phyloP scores from a whole-genome alignment of 1,140 invertebrate genomes.

The Ladona fulva region DNA sequence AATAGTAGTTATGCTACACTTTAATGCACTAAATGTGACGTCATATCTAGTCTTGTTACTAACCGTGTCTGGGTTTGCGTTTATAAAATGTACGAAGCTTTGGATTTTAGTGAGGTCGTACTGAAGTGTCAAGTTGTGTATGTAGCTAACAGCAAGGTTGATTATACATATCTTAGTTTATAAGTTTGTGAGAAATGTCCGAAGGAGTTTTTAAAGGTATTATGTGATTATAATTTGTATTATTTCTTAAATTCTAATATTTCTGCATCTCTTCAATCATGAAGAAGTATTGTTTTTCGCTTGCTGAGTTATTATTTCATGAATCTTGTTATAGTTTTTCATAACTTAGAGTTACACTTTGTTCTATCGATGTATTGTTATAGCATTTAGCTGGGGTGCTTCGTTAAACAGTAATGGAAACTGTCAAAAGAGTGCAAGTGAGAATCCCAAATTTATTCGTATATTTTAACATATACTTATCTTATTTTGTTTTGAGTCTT shows the following conservation, averaged over 20 bases:
- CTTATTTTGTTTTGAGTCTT: too few species aligned
- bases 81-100: not conserved
- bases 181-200: constrained; percentile 16
- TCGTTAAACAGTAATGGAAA: too few species aligned
- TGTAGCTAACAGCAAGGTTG: not conserved
- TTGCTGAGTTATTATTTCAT: too few species aligned
- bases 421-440: too few species aligned
- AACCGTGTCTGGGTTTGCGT: not conserved
- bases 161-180: not conserved
- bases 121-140: not conserved
- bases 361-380: too few species aligned
- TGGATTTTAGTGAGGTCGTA: not conserved
- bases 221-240: not conserved
- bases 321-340: too few species aligned
- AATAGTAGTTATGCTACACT: not conserved
- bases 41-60: not conserved
- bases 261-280: not conserved
- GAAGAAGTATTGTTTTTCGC: too few species aligned
- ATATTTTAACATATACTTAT: too few species aligned
- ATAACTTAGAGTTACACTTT: too few species aligned
- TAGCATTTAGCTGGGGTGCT: too few species aligned
- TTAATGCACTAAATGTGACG: not conserved
- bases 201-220: constrained; percentile 24
- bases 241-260: not conserved
- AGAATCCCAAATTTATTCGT: too few species aligned